A percentile compares a stretch with the other conserved stretches of the same genome.
Conservation (phyloP, 2,113 vertebrate genomes). For the Motacilla alba region DNA sequence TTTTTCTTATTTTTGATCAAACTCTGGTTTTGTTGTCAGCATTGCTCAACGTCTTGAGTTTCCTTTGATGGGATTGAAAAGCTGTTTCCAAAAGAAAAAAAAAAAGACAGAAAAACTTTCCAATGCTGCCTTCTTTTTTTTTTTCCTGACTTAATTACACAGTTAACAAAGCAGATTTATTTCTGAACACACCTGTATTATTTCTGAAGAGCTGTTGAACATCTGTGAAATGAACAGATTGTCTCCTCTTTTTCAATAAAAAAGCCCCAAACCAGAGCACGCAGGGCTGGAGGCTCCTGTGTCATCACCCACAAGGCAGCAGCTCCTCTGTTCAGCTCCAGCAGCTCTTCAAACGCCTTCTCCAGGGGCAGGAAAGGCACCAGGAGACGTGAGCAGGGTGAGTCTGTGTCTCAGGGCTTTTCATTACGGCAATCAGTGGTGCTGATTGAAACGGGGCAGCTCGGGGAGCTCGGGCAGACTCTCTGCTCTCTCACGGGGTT, state of each 20-base stretch:
- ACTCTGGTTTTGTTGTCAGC: background rate
- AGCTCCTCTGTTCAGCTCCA: background rate
- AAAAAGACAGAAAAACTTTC: background rate
- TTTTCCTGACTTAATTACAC: background rate
- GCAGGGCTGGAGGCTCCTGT: background rate
- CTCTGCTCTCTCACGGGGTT: background rate
- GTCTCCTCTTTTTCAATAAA: background rate
- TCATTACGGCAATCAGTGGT: background rate
- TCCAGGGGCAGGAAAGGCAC: background rate
- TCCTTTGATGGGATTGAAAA: background rate
- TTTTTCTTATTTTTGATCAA: background rate
- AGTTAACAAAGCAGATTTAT: conserved; percentile 55
- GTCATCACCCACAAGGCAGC: background rate
- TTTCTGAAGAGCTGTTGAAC: conserved; percentile 6
- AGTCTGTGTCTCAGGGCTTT: background rate
- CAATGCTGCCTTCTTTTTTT: background rate
- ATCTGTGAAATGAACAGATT: conserved; percentile 33
- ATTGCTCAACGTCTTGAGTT: background rate
- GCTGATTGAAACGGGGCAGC: background rate
- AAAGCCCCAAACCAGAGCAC: background rate
- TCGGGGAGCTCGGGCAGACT: background rate
- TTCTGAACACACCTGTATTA: conserved; percentile 19
- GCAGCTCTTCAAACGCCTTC: background rate
- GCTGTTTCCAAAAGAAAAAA: background rate
- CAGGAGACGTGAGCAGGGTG: background rate